These are phyloP conservation scores for Nasonovia ribisnigri DNA, from an alignment of 2,888 invertebrate species.

Conservation along the genomic window DNA sequence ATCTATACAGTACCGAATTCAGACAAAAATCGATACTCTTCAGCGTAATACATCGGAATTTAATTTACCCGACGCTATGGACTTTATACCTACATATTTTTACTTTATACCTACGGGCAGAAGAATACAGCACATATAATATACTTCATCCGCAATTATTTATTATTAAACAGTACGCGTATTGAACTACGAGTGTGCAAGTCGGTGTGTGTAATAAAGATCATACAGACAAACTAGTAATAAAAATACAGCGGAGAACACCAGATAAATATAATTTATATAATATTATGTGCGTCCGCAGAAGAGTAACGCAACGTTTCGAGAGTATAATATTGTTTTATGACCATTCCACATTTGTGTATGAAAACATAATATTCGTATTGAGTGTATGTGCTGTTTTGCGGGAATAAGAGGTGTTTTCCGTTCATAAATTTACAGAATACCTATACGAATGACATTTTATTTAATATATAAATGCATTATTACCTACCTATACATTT, in stretches of 20 bases:
- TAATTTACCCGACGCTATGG: neutral
- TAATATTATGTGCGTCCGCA: neutral
- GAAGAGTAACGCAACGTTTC: neutral
- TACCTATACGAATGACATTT: neutral
- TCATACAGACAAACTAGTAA: neutral
- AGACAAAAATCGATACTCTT: neutral
- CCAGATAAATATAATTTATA: neutral
- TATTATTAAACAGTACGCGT: neutral
- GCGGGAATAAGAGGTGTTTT: neutral
- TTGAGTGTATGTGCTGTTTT: neutral
- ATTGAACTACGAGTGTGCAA: neutral
- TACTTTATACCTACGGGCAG: neutral
- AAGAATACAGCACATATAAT: neutral
- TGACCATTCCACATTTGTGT: neutral
- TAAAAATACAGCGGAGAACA: neutral
- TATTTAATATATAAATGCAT: neutral
- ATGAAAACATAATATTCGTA: neutral
- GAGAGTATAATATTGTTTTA: neutral
- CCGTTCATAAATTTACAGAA: neutral
- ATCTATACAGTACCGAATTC: neutral
- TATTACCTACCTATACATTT: neutral
- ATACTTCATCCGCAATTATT: neutral
- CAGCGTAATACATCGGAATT: constrained; percentile 1
- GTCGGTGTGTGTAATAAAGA: neutral
- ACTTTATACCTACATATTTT: neutral